Base-by-base conservation (phyloP, 2,888 invertebrate species). In the Caenorhabditis virilis region DNA sequence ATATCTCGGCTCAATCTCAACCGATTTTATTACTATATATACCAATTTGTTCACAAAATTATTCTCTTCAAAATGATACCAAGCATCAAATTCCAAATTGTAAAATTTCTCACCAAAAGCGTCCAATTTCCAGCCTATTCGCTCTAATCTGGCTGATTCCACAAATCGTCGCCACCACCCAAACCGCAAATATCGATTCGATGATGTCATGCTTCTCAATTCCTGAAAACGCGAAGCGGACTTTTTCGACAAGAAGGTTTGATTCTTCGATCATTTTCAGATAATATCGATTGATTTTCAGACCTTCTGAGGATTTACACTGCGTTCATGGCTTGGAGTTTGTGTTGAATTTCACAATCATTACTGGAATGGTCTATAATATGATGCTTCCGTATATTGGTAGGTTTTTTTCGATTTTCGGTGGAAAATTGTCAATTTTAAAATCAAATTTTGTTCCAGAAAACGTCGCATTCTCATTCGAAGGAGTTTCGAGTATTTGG, bases 341-440 rank as follows among this genome's bases (percentile, higher is more conserved):
- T 27, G 16, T 71, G 9, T 43, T 74, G 1, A 69, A 71, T 36
- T 55, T 78, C 49, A 36, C 63, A 15, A 53, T 81, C 5, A 60
- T 79, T 20, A 55, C 55, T 18, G 82, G 82, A 45, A 66, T 76
- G 57, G 76, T 78, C 22, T 81, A 78, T 64, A 79, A 74, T 50
- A 47, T 73, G 7, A 77, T 79, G 66, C 73, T 79, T 39, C 81
- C 81, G 3, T 82, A 79, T 50, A 74, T 82, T 50, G 81, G 80
- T 80, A 5, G 39, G 56, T 52, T 33, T 33, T 11, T n/a, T n/a
- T n/a, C n/a, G n/a, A n/a, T n/a, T n/a, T n/a, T n/a, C n/a, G n/a
- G n/a, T n/a, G n/a, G n/a, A n/a, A 7, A 16, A 27, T 26, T 46
- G 7, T 45, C 15, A 25, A 20, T 46, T 46, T 25, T 20, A 11